A percentile compares a stretch with the other conserved stretches of the same genome.
Evolutionary conservation across 2,113 vertebrate genomes (phyloP).

Genomic region (Nycticryphes semicollaris): DNA sequence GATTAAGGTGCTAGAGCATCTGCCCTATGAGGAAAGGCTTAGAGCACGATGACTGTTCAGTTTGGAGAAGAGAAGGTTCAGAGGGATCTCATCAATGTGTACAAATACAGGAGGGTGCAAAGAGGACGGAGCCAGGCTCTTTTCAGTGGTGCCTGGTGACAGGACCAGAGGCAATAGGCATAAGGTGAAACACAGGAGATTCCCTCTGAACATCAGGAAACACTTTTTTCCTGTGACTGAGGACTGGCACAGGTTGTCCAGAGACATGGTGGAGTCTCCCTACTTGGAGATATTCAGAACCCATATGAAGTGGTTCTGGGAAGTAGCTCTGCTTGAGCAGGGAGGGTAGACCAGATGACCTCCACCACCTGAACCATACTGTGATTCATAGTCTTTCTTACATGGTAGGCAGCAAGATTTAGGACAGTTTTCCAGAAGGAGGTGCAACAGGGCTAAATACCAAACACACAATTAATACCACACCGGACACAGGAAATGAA

Average conservation of each 20-base stretch:
- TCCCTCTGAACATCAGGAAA: not conserved
- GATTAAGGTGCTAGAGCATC: not conserved
- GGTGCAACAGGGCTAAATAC: not conserved
- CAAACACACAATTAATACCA: not conserved
- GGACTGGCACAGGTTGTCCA: not conserved
- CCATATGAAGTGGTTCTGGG: not conserved
- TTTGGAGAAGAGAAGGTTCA: not conserved
- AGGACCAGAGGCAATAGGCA: not conserved
- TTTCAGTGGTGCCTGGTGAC: not conserved
- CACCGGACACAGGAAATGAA: not conserved
- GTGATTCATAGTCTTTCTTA: not conserved
- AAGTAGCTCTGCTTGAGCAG: not conserved
- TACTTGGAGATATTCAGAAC: not conserved
- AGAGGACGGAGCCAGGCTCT: not conserved
- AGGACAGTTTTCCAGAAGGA: not conserved
- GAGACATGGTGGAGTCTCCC: not conserved
- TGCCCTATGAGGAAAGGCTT: not conserved
- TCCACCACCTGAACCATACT: not conserved
- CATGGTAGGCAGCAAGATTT: not conserved
- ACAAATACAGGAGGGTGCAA: not conserved
- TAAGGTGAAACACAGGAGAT: rapidly evolving
- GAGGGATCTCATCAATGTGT: not conserved
- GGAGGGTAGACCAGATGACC: rapidly evolving
- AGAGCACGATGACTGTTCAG: not conserved
- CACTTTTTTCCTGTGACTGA: not conserved